phyloP scores from a whole-genome alignment of 2,113 vertebrate genomes.

The Trematocara nigrifrons region DNA sequence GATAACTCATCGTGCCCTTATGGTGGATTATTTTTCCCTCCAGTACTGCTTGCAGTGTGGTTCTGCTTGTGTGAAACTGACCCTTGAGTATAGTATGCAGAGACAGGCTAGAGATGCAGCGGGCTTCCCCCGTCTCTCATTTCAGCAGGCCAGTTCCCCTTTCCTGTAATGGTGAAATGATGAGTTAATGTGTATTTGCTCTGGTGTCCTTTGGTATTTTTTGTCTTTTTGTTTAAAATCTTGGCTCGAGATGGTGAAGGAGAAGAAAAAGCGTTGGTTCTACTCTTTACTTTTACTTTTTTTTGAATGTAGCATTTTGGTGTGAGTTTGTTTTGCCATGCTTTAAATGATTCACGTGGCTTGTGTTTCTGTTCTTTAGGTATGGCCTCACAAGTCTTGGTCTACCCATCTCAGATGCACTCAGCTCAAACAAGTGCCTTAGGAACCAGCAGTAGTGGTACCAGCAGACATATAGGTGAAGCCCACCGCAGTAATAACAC shows the following conservation, averaged over 20 bases:
- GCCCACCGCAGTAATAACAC: constrained; percentile 65
- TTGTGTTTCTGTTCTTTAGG: constrained; percentile 63
- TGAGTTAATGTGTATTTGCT: background rate
- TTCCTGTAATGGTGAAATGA: constrained; percentile 21
- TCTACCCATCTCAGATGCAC: constrained; percentile 95
- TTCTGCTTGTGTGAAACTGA: constrained; percentile 46
- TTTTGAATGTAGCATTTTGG: background rate
- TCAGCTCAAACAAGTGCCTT: constrained; percentile 99
- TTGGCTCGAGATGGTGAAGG: background rate
- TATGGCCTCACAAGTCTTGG: constrained; percentile 99
- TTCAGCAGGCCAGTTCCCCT: constrained; percentile 37
- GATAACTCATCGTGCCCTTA: background rate
- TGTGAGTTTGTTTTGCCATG: background rate
- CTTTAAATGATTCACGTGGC: background rate
- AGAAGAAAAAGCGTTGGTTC: background rate
- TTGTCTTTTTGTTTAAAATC: background rate
- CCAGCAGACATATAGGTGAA: constrained; percentile 89
- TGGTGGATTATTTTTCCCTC: background rate
- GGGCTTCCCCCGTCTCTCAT: constrained; percentile 51
- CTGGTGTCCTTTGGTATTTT: background rate
- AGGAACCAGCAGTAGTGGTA: constrained; percentile 75
- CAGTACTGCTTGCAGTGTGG: background rate
- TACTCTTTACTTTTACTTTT: background rate
- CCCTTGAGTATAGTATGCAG: constrained; percentile 3
- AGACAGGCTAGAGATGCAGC: constrained; percentile 2